phyloP scores from a whole-genome alignment of 2,113 vertebrate genomes.

The Larimichthys crocea region DNA sequence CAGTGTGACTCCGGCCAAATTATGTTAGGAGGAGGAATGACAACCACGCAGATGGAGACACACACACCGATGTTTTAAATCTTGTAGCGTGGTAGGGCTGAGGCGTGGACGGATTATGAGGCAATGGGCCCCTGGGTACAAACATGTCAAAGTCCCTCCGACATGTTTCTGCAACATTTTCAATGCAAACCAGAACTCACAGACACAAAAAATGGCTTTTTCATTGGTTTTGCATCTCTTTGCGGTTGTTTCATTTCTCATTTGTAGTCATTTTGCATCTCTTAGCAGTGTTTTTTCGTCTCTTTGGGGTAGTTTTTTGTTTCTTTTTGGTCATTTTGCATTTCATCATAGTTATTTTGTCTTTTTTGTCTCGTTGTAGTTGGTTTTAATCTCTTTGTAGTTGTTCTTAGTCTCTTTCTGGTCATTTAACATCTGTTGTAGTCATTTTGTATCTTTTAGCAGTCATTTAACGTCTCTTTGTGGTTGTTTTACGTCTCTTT shows the following conservation, averaged over 20 bases:
- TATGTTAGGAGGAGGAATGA: slow-evolving; percentile 57
- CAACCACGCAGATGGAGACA: slow-evolving; percentile 48
- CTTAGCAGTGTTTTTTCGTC: too few relatives aligned
- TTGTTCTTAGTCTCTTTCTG: too few relatives aligned
- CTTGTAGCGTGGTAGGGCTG: slow-evolving; percentile 18
- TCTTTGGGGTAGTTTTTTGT: not conserved
- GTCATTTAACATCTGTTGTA: not conserved
- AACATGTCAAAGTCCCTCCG: not conserved
- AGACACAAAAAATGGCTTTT: not conserved
- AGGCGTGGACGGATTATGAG: slow-evolving; percentile 10
- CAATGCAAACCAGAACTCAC: not conserved
- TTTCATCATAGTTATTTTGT: not conserved
- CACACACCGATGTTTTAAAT: slow-evolving; percentile 28
- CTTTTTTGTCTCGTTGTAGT: not conserved
- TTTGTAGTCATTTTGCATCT: not conserved
- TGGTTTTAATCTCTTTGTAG: not conserved
- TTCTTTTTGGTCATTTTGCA: not conserved
- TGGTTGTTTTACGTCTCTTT: not conserved
- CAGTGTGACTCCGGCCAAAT: slow-evolving; percentile 42
- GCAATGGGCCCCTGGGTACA: not conserved
- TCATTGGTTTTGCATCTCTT: not conserved
- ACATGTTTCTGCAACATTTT: not conserved
- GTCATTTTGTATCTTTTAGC: not conserved
- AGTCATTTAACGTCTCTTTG: not conserved
- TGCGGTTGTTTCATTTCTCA: not conserved